Percentiles rank a stretch among this genome's conserved stretches.
Evolutionary conservation across 2,888 invertebrate species (phyloP).

Genomic region (Platycnemis pennipes): DNA sequence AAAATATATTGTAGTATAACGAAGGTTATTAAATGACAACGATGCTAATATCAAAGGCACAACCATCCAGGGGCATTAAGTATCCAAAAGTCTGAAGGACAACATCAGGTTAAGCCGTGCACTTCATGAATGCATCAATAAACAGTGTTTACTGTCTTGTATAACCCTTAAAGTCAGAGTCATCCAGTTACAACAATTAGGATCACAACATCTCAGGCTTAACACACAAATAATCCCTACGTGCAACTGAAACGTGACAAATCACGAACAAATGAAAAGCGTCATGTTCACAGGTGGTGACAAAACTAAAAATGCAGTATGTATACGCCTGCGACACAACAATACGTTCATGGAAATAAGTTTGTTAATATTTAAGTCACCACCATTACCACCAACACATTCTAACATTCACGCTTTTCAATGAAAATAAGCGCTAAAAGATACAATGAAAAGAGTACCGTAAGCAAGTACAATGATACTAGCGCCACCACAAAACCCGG

Average conservation of each 20-base stretch:
- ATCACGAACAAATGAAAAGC: slow-evolving; percentile 66
- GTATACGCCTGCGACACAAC: not conserved
- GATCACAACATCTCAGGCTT: not conserved
- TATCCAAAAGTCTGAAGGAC: too few relatives aligned
- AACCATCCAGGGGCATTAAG: too few relatives aligned
- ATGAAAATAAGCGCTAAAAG: not conserved
- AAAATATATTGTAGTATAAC: too few relatives aligned
- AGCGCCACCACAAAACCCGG: slow-evolving; percentile 66
- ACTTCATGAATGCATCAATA: not conserved
- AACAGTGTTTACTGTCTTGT: not conserved
- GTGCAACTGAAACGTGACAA: slow-evolving; percentile 64
- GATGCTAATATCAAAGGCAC: too few relatives aligned
- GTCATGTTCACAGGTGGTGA: slow-evolving; percentile 65
- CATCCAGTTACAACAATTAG: not conserved
- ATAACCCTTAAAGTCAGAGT: not conserved
- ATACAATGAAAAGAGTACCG: slow-evolving; percentile 34
- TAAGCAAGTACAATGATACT: slow-evolving; percentile 64
- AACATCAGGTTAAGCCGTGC: not conserved
- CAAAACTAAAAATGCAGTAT: slow-evolving; percentile 30
- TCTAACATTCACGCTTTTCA: not conserved
- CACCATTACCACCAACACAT: not conserved
- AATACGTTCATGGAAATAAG: not conserved
- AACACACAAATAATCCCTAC: not conserved
- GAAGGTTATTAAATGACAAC: too few relatives aligned
- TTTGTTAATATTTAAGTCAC: not conserved